Base-by-base conservation (phyloP, 64 coral and sea anemone species). In the Trachythela sp. region DNA sequence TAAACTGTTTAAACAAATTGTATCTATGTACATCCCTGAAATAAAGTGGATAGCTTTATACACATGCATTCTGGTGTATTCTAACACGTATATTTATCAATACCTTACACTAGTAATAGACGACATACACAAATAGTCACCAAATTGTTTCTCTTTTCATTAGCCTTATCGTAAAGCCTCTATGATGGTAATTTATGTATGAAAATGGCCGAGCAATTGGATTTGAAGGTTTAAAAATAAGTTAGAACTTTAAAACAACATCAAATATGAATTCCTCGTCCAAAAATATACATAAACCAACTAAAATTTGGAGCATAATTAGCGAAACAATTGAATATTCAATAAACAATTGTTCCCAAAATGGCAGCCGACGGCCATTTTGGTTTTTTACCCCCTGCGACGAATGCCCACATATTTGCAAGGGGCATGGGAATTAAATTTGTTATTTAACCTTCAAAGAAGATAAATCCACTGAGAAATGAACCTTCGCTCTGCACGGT, bases 391-490 rank as follows among this genome's bases (percentile, higher is more conserved):
- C 71, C 71, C 71, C 71, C 59, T n/a, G 1, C 1, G 24, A 77
- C 26, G 71, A 77, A 35, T 77, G 71, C 71, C 71, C 36, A 77
- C 71, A 77, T 38, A 13, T 77, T 38, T 77, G 71, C 27, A 4
- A 77, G 71, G 71, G 71, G 24, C 71, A 77, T 77, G 71, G 30
- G 36, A 35, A 8, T 34, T 77, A 35, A 35, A 34, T 77, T 77
- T 77, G 30, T 77, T 77, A 34, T 77, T 77, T 77, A 77, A 77
- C 71, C 71, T 32, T 77, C 31, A 77, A 77, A 38, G 36, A 77
- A 77, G 71, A 38, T 77, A 77, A 77, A 77, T 77, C 31, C 71
- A 77, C 29, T 77, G 71, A 35, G 71, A 77, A 35, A 34, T 38
- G 71, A 35, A 77, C 71, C 71, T 77, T 77, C 9, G 71, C 71